Conservation (phyloP, 1,140 invertebrate species). For the Achroia grisella region DNA sequence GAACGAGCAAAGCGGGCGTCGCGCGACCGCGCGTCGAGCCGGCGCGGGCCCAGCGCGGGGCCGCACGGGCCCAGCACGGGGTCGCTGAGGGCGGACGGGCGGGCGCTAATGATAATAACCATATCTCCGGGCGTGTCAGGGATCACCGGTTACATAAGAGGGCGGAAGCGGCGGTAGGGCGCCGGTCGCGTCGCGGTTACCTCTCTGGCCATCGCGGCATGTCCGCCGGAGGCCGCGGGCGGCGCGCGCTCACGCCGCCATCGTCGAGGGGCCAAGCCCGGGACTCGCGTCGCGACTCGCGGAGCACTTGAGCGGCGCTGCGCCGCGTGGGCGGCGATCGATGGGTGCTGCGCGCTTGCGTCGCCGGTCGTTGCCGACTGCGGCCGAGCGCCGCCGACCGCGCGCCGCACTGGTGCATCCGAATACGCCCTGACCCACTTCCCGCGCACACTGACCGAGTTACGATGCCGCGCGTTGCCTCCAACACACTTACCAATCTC, state of each 20-base stretch:
- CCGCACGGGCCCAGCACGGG: constrained; percentile 2
- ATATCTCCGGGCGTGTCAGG: constrained; percentile 43
- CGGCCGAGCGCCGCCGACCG: constrained; percentile 23
- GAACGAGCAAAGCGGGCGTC: constrained; percentile 3
- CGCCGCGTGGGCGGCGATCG: constrained; percentile 64
- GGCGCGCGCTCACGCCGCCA: constrained; percentile 68
- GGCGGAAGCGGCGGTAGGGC: constrained; percentile 27
- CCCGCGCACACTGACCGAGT: constrained; percentile 57
- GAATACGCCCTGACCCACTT: constrained; percentile 60
- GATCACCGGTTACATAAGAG: constrained; percentile 38
- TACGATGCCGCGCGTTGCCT: constrained; percentile 11
- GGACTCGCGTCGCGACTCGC: constrained; percentile 56
- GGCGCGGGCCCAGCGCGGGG: constrained; percentile 9
- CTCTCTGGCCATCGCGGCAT: constrained; percentile 74
- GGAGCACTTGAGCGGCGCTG: constrained; percentile 41
- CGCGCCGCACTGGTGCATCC: constrained; percentile 22
- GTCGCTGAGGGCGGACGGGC: constrained; percentile 10
- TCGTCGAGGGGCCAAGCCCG: constrained; percentile 58
- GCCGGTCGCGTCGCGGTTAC: constrained; percentile 52
- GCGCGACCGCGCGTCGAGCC: constrained; percentile 11
- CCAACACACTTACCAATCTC: background rate
- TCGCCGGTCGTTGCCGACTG: constrained; percentile 27
- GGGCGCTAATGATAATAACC: constrained; percentile 32
- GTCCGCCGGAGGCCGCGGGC: constrained; percentile 69
- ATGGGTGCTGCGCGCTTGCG: constrained; percentile 51